A percentile compares a stretch with the other conserved stretches of the same genome.
These are phyloP conservation scores for Deroplatys truncata DNA, from an alignment of 2,888 invertebrate genomes.

Conservation along the genomic window DNA sequence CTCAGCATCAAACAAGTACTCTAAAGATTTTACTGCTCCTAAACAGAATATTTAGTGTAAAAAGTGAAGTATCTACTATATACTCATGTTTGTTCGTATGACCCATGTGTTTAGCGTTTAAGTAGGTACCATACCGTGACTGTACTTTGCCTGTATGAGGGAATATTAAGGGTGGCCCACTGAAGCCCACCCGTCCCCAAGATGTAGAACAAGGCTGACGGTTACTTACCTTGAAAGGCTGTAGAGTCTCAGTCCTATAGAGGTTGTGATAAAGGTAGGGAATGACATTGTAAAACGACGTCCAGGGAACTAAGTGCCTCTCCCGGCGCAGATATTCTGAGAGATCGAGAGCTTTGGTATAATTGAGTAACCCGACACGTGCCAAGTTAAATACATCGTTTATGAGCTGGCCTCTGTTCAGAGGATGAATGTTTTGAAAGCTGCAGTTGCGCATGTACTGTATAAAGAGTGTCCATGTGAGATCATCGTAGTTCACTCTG, in stretches of 20 bases:
- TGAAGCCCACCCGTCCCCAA: no score
- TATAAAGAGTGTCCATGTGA: constrained; percentile 57
- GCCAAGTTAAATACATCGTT: constrained; percentile 52
- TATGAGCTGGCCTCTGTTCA: constrained; percentile 53
- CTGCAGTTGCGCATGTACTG: constrained; percentile 53
- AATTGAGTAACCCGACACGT: constrained; percentile 43
- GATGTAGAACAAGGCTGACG: no score
- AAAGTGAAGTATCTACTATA: no score
- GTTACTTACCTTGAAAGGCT: constrained; percentile 38
- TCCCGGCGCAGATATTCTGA: constrained; percentile 49
- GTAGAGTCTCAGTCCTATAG: constrained; percentile 37
- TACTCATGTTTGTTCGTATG: no score
- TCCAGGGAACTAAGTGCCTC: constrained; percentile 52
- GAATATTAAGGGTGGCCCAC: no score
- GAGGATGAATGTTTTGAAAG: constrained; percentile 45
- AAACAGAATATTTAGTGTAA: no score
- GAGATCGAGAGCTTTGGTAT: constrained; percentile 47
- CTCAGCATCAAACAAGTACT: no score
- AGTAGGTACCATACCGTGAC: no score
- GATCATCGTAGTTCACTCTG: constrained; percentile 54
- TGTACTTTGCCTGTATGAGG: no score
- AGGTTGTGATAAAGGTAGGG: constrained; percentile 43
- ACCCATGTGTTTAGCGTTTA: no score
- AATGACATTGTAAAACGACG: constrained; percentile 45
- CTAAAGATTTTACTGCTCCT: no score